Percentiles rank a stretch among this genome's conserved stretches.
Conservation (phyloP, 2,797 vertebrate genomes). For the Pachyuromys duprasi region DNA sequence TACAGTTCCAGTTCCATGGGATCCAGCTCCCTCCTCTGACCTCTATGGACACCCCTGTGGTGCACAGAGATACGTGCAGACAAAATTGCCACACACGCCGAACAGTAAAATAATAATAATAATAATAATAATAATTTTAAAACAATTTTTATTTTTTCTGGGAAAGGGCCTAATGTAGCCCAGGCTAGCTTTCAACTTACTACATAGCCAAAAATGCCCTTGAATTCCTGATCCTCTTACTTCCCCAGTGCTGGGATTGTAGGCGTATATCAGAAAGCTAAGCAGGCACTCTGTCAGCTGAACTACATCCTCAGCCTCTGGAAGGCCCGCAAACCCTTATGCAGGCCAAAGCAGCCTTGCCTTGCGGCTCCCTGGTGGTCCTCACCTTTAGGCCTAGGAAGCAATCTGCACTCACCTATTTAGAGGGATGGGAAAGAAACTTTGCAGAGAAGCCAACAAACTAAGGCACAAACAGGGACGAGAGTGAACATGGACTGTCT, state of each 20-base stretch:
- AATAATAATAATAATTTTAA: background rate
- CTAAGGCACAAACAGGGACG: background rate
- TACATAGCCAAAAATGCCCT: background rate
- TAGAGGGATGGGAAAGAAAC: background rate
- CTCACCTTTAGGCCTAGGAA: background rate
- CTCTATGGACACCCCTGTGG: background rate
- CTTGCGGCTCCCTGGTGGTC: accelerated
- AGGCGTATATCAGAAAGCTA: background rate
- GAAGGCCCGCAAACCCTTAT: background rate
- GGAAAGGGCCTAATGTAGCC: background rate
- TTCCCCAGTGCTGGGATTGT: background rate
- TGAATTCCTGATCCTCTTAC: background rate
- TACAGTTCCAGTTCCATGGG: background rate
- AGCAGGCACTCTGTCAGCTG: background rate
- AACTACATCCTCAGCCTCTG: background rate
- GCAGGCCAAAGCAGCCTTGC: too few species aligned
- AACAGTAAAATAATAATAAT: background rate
- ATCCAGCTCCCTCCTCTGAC: background rate
- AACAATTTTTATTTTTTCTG: background rate
- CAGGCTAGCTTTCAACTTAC: background rate
- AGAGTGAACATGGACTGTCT: background rate
- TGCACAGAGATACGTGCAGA: background rate
- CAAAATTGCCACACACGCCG: background rate
- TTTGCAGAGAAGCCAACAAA: background rate
- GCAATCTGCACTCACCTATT: background rate